Evolutionary conservation across 2,113 vertebrate species (phyloP).

Genomic region (Chaetodon auriga): DNA sequence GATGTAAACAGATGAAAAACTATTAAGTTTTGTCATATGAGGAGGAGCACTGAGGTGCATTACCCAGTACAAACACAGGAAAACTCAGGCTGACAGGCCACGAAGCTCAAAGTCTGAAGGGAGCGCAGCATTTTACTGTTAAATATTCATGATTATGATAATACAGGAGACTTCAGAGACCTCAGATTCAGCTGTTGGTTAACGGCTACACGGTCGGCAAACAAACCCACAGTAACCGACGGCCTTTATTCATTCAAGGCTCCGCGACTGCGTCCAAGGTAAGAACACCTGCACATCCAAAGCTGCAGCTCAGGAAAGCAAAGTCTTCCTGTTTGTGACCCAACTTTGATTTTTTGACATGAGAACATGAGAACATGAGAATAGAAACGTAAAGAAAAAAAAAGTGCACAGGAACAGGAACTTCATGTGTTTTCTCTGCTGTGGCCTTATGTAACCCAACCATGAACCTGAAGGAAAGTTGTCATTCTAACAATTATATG

Average conservation of each 20-base stretch:
- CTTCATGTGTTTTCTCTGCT: not conserved
- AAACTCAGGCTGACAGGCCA: not conserved
- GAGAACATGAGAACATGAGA: no score
- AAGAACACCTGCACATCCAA: slow-evolving; percentile 21
- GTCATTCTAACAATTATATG: not conserved
- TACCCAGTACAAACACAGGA: not conserved
- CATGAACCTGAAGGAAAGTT: not conserved
- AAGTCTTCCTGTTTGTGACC: not conserved
- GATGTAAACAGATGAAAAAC: not conserved
- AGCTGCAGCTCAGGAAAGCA: not conserved
- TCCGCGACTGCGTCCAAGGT: not conserved
- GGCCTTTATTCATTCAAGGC: not conserved
- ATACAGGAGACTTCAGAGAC: slow-evolving; percentile 32
- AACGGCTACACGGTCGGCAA: slow-evolving; percentile 32
- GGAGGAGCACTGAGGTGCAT: not conserved
- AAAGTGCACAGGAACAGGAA: not conserved
- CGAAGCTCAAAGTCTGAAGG: slow-evolving; percentile 17
- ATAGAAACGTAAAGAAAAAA: not conserved
- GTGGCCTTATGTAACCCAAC: not conserved
- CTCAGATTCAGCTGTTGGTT: slow-evolving; percentile 2
- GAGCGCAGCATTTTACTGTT: slow-evolving; percentile 6
- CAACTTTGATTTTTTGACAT: not conserved
- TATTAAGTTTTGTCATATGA: not conserved
- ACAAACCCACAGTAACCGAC: slow-evolving; percentile 25
- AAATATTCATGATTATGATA: slow-evolving; percentile 60